phyloP scores from a whole-genome alignment of 2,888 invertebrate species.

The Eubasilissa splendida region DNA sequence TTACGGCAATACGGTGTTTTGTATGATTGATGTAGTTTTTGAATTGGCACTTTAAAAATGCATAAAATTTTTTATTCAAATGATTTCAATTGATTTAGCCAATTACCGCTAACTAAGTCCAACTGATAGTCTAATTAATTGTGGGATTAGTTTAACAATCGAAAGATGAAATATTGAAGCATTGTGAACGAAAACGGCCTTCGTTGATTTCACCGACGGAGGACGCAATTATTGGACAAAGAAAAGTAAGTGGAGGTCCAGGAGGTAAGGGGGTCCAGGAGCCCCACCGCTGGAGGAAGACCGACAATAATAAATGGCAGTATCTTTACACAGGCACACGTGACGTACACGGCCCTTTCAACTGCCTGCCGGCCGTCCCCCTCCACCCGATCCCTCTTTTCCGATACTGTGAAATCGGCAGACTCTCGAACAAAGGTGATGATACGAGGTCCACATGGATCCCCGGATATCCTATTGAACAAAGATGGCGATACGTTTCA shows the following conservation, averaged over 20 bases:
- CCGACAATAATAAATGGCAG: slow-evolving; percentile 16
- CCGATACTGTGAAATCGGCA: slow-evolving; percentile 5
- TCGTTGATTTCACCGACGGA: slow-evolving; percentile 6
- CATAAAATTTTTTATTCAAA: too few relatives aligned
- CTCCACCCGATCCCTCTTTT: background rate
- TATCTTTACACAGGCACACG: slow-evolving; percentile 26
- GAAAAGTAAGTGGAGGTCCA: background rate
- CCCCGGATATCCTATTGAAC: slow-evolving; percentile 11
- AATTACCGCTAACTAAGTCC: too few relatives aligned
- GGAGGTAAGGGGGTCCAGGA: background rate
- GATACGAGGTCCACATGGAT: slow-evolving; percentile 9
- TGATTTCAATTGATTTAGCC: too few relatives aligned
- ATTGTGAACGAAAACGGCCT: background rate
- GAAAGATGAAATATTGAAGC: background rate
- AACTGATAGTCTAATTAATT: too few relatives aligned
- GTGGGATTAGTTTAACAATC: too few relatives aligned
- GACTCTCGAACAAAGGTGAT: slow-evolving; percentile 21
- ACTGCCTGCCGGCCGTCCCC: background rate
- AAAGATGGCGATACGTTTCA: slow-evolving; percentile 48
- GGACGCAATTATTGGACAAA: slow-evolving; percentile 24
- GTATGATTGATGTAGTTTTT: too few relatives aligned
- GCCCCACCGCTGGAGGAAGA: background rate
- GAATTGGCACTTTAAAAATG: too few relatives aligned
- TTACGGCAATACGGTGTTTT: too few relatives aligned
- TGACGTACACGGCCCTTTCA: background rate